Conservation (phyloP, 2,113 vertebrate genomes). For the Dasyurus viverrinus region DNA sequence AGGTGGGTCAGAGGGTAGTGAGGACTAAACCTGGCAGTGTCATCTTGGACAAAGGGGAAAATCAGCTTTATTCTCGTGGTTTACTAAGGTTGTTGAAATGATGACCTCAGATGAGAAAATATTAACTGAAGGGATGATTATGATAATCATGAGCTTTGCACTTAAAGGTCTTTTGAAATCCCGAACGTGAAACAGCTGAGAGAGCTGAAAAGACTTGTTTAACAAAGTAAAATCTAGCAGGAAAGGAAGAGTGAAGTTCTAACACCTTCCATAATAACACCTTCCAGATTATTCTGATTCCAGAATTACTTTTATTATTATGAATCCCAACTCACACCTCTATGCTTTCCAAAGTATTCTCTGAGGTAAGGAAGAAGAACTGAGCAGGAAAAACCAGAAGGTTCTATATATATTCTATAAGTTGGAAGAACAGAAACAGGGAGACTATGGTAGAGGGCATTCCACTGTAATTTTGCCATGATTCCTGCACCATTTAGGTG, state of each 20-base stretch:
- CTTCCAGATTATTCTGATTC: background rate
- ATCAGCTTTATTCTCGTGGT: background rate
- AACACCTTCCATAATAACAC: background rate
- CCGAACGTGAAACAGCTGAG: background rate
- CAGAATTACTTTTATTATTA: background rate
- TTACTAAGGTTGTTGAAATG: background rate
- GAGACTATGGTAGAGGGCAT: background rate
- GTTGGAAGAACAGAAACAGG: background rate
- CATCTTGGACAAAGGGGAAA: background rate
- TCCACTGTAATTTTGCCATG: background rate
- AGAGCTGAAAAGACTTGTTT: background rate
- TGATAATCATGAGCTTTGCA: background rate
- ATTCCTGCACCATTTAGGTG: background rate
- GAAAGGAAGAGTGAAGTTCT: background rate
- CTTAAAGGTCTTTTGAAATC: background rate
- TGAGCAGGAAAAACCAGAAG: background rate
- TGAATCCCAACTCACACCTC: background rate
- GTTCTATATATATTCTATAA: background rate
- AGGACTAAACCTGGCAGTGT: too few relatives aligned
- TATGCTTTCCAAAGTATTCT: background rate
- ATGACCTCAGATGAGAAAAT: background rate
- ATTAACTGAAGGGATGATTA: background rate
- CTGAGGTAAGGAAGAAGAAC: background rate
- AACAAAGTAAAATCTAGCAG: background rate
- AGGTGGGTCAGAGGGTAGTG: too few relatives aligned